phyloP scores from a whole-genome alignment of 2,797 vertebrate species.

The Parauchenoglanis punctatus region DNA sequence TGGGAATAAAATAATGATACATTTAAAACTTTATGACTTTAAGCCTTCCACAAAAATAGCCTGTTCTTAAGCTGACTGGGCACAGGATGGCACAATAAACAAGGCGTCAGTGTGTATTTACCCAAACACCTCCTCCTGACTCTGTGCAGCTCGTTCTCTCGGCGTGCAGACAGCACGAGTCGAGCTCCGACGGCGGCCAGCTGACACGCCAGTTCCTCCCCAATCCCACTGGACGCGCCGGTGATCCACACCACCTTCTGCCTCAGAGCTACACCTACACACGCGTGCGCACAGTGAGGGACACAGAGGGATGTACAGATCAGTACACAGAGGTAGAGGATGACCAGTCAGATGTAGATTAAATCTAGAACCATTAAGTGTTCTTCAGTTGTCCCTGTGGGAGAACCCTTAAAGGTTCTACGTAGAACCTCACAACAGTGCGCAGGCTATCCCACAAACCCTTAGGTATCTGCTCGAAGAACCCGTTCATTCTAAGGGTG shows the following conservation, averaged over 20 bases:
- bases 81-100: background rate
- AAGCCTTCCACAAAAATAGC: background rate
- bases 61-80: background rate
- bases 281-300: background rate
- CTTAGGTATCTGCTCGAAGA: background rate
- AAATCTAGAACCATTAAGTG: background rate
- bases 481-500: background rate
- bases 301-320: background rate
- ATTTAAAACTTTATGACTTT: background rate
- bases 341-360: background rate
- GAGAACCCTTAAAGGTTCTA: background rate
- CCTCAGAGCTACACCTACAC: constrained; percentile 77
- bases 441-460: background rate
- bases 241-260: constrained; percentile 93
- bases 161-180: constrained; percentile 88
- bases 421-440: background rate
- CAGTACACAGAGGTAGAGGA: background rate
- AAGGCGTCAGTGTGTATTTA: constrained; percentile 54
- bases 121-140: constrained; percentile 87
- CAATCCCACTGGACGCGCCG: constrained; percentile 93
- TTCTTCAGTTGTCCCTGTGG: background rate
- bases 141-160: constrained; percentile 82
- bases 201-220: constrained; percentile 90
- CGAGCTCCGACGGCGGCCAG: constrained; percentile 82
- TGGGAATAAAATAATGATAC: background rate